Percentiles rank a stretch among this genome's conserved stretches.
Conservation (phyloP, 2,113 vertebrate species). For the Haemorhous mexicanus region DNA sequence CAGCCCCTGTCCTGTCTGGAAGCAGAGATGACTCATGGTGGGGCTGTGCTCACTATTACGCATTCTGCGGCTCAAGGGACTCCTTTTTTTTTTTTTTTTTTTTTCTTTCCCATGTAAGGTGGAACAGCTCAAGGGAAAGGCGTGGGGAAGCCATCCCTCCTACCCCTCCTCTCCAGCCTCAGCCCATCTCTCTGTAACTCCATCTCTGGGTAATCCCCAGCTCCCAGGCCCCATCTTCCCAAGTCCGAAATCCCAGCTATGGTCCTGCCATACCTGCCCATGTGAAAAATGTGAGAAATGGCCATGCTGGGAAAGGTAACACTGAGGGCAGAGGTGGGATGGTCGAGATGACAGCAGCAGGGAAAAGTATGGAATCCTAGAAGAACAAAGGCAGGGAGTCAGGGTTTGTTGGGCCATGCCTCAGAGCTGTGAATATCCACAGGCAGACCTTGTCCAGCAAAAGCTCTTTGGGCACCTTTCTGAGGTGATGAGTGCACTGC, state of each 20-base stretch:
- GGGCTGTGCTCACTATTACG: accelerated
- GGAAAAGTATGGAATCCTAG: background rate
- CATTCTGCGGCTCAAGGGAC: background rate
- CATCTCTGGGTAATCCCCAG: background rate
- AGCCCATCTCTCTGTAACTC: background rate
- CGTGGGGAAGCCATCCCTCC: accelerated
- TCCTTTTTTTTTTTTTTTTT: too few relatives aligned
- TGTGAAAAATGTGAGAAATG: accelerated
- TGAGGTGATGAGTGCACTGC: background rate
- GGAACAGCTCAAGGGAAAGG: background rate
- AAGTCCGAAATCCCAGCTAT: background rate
- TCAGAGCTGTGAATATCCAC: background rate
- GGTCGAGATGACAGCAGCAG: accelerated
- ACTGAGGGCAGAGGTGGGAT: background rate
- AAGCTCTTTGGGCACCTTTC: background rate
- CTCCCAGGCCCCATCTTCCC: background rate
- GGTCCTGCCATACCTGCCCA: background rate
- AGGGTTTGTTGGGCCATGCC: background rate
- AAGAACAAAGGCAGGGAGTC: background rate
- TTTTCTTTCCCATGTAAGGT: background rate
- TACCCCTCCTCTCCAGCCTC: background rate
- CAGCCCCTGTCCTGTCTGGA: background rate
- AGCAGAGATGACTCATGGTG: background rate
- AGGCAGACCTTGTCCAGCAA: background rate
- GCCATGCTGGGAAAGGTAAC: background rate